Evolutionary conservation across 2,797 vertebrate species (phyloP), one percentile per base, ranked within the genome.

Genomic region (Sebastes jordani): DNA sequence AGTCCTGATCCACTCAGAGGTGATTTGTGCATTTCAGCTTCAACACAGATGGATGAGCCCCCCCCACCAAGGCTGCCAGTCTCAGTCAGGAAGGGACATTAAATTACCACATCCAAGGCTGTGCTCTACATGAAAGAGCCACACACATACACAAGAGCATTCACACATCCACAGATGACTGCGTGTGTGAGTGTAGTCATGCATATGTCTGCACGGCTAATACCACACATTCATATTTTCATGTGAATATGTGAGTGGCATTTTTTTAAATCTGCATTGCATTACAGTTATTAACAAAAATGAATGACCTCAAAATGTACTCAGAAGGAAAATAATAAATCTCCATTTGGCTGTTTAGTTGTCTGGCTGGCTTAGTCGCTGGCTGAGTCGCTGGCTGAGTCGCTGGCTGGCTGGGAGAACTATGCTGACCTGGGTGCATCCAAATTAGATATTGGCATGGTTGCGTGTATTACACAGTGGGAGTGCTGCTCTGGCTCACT

Each of bases 381-480:
- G 62, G 73, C 81, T 89, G 32, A 36, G 34, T 36, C 36, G 84
- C 90, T 80, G 65, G 29, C 72, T 78, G 69, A 34, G 32, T 34
- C 32, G 36, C 36, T 36, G 36, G 36, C 34, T 36, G 81, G 81
- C 86, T 85, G 78, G 68, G 78, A 89, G 91, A 91, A 86, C 82
- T 83, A 68, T 89, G 84, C 91, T 92, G 91, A 94, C 91, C 93
- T 89, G 86, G 79, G 90, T 81, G 86, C 90, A 90, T 93, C 86
- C 89, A 90, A 93, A 94, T 94, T 88, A 93, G 91, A 93, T 90
- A 91, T 81, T 94, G 93, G 93, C 91, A 92, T 71, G 81, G 83
- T 58, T 82, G 86, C 68, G 20, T 87, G 85, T 87, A 87, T 90
- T 85, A 91, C 88, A 84, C 92, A 90, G 89, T 89, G 88, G 90